phyloP scores from a whole-genome alignment of 2,888 invertebrate species.

The Leptarthrus brevirostris region DNA sequence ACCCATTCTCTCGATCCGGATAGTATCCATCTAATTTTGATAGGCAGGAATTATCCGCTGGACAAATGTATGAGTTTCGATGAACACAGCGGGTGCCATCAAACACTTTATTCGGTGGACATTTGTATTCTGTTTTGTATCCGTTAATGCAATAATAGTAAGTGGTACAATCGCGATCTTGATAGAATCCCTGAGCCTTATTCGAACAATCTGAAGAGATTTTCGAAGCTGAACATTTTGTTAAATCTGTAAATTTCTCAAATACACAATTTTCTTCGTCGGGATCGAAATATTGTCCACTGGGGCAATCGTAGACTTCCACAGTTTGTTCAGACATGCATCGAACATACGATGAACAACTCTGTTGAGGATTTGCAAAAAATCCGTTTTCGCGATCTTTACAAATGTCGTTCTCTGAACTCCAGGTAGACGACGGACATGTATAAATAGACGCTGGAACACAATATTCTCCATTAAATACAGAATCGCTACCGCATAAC shows the following conservation, averaged over 20 bases:
- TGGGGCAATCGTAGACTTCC: constrained; percentile 59
- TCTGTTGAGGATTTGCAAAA: constrained; percentile 60
- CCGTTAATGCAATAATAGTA: constrained; percentile 73
- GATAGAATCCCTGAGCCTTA: constrained; percentile 64
- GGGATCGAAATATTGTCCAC: constrained; percentile 62
- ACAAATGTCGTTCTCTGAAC: constrained; percentile 62
- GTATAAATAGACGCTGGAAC: constrained; percentile 59
- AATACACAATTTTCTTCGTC: constrained; percentile 57
- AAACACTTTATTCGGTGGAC: constrained; percentile 69
- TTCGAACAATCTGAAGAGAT: constrained; percentile 58
- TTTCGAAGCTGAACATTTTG: constrained; percentile 56
- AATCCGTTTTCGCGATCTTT: constrained; percentile 70
- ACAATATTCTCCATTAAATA: constrained; percentile 62
- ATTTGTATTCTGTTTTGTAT: constrained; percentile 68
- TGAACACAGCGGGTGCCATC: constrained; percentile 72
- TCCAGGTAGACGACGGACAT: constrained; percentile 55
- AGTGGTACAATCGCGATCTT: constrained; percentile 68
- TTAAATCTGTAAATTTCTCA: constrained; percentile 57
- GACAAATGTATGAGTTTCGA: constrained; percentile 67
- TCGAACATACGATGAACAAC: constrained; percentile 62
- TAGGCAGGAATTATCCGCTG: constrained; percentile 69
- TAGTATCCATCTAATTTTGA: constrained; percentile 71
- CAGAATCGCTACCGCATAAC: constrained; percentile 60
- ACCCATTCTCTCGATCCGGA: constrained; percentile 68
- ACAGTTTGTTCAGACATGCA: constrained; percentile 60